Conservation (phyloP, 2,888 invertebrate species). For the Drosophila melanosoma region DNA sequence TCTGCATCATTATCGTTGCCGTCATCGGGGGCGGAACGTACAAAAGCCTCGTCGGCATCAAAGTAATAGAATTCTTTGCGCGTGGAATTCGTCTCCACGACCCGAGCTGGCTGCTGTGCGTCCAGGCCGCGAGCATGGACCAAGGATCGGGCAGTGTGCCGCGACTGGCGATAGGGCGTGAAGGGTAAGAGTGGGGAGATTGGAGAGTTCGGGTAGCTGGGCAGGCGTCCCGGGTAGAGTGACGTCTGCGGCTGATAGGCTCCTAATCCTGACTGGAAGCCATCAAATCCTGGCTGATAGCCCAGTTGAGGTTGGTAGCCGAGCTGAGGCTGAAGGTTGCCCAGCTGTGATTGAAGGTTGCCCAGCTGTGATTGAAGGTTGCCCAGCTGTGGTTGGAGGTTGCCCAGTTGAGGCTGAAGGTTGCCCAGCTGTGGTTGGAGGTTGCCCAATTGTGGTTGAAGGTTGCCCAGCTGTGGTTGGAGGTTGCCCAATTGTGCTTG, state of each 20-base stretch:
- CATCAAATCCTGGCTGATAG: constrained; percentile 45
- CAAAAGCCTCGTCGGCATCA: constrained; percentile 73
- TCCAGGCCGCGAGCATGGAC: constrained; percentile 62
- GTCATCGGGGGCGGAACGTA: constrained; percentile 58
- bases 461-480: constrained; percentile 20
- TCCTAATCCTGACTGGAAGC: constrained; percentile 25
- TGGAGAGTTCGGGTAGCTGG: constrained; percentile 33
- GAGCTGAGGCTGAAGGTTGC: constrained; percentile 31
- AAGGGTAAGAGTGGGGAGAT: constrained; percentile 34
- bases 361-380: constrained; percentile 22
- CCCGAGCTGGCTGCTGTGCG: constrained; percentile 71
- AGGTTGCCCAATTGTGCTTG: constrained; percentile 41
- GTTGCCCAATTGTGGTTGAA: constrained; percentile 10
- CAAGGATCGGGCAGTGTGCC: constrained; percentile 54
- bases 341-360: constrained; percentile 2
- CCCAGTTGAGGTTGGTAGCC: constrained; percentile 52
- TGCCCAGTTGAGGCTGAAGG: constrained; percentile 25
- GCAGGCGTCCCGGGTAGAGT: constrained; percentile 30
- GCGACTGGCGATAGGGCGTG: constrained; percentile 63
- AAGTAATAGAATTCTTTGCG: constrained; percentile 81
- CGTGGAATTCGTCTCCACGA: constrained; percentile 82
- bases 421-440: not conserved
- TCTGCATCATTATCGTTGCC: constrained; percentile 44
- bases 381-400: not conserved
- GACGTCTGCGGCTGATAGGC: constrained; percentile 26